Evolutionary conservation across 2,797 vertebrate genomes (phyloP), one percentile per base, ranked within the genome.

Genomic region (Thunnus albacares): DNA sequence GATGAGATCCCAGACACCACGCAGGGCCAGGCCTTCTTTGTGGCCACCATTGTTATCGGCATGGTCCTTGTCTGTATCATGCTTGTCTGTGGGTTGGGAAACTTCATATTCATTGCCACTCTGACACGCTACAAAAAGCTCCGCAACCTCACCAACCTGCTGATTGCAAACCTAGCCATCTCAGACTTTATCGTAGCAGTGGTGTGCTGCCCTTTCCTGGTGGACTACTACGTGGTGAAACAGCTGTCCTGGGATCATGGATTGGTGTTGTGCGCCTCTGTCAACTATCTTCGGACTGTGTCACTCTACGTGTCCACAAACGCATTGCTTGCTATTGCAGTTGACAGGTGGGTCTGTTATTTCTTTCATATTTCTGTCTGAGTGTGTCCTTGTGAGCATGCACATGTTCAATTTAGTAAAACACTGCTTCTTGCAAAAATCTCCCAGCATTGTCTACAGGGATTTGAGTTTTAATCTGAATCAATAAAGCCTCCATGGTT

Each of bases 291-390:
- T 15, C 93, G 96, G n/a, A 98, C 98, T 0, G 96, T 97, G 72
- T 99, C 98, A 0, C 96, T 99, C 59, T 98, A 98, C 0, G 98
- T 99, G 72, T 99, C 98, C 7, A 99, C 98, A 30, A 99, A 99
- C 0, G 97, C 97, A 0, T 94, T 99, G 86, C 95, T 99, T 70
- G 98, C 98, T 67, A 99, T 99, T 28, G 97, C 98, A 41, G 93
- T 98, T 5, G 98, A 99, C 95, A 97, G 98, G 98, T 99, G 93
- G 83, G 88, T 86, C n/a, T 72, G 9, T 74, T 63, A 2, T 58
- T 33, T 52, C 0, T 64, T 66, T 52, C 9, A 28, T 52, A 22
- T 26, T 33, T 45, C 3, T 57, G 10, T 82, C 26, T 58, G 15
- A 51, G n/a, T 30, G 61, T 53, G 35, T 47, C 22, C 6, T 6